Evolutionary conservation across 2,888 invertebrate species (phyloP).

Genomic region (Caradrina clavipalpis): DNA sequence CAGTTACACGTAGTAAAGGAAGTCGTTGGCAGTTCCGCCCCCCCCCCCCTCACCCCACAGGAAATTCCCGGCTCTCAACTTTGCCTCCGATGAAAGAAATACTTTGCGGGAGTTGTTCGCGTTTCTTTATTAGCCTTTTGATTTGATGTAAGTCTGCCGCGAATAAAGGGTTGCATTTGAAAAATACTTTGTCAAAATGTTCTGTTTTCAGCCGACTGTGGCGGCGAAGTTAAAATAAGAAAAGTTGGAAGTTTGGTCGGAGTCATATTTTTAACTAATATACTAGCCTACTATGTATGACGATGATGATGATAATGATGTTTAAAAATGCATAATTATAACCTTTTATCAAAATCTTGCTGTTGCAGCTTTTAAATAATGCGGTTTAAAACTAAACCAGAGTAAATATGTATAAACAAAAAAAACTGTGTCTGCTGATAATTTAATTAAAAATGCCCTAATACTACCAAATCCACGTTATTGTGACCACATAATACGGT

Average conservation of each 20-base stretch:
- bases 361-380: neutral
- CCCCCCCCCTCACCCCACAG: conserved; percentile 71
- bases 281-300: no score
- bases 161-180: conserved; percentile 66
- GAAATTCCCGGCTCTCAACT: conserved; percentile 80
- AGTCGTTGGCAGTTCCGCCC: conserved; percentile 83
- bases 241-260: neutral
- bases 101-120: conserved; percentile 75
- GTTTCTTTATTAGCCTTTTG: conserved; percentile 79
- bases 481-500: conserved; percentile 6
- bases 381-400: no score
- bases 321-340: no score
- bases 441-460: neutral
- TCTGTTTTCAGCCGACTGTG: conserved; percentile 32
- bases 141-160: conserved; percentile 71
- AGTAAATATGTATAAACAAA: no score
- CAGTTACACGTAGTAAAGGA: conserved; percentile 75
- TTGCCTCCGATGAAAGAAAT: conserved; percentile 83
- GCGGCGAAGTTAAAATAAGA: no score
- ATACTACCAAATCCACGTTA: neutral
- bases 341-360: no score
- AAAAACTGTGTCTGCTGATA: no score
- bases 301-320: no score
- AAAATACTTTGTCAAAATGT: conserved; percentile 53
- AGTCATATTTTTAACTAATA: neutral